Evolutionary conservation across 2,113 vertebrate genomes (phyloP), one percentile per base, ranked within the genome.

Genomic region (Anser brachyrhynchus): DNA sequence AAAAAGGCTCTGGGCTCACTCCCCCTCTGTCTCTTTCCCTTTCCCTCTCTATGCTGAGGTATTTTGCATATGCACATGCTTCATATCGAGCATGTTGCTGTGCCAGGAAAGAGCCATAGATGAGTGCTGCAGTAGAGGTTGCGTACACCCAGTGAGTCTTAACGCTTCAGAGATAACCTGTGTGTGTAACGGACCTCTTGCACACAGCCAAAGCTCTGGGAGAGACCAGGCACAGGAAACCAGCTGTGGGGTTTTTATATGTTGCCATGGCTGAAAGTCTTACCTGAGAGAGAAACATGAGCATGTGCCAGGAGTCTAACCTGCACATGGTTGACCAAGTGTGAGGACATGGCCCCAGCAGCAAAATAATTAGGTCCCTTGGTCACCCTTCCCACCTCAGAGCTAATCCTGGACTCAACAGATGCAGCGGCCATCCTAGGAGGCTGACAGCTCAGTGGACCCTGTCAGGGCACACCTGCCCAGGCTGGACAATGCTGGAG

Each of bases 21-120:
- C 1, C 31, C 1, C 16, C 9, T 64, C 25, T 37, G 3, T 28
- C 13, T 69, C 4, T 33, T 7, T 26, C 28, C 16, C 4, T 4
- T 13, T 21, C 6, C 11, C 33, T 35, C 19, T 39, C 39, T 41
- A 23, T 25, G 12, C 6, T 31, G 28, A 13, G 8, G 3, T 3
- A 6, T 49, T 71, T 80, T 64, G 16, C 64, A 13, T 14, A 22
- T 64, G 20, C 26, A 31, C 26, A 4, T 54, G 13, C 13, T 54
- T 54, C 28, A 35, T 18, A 22, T 33, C 23, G 26, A 54, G 52
- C 19, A 3, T 39, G 35, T 39, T 71, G 31, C 58, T 44, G 11
- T 15, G 43, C 72, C 51, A 43, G 31, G 19, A 17, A 25, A 62
- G 11, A 70, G 25, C 31, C 49, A 70, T 64, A 33, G 0, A 1